phyloP scores from a whole-genome alignment of 2,888 invertebrate species.

The Thereva nobilitata region DNA sequence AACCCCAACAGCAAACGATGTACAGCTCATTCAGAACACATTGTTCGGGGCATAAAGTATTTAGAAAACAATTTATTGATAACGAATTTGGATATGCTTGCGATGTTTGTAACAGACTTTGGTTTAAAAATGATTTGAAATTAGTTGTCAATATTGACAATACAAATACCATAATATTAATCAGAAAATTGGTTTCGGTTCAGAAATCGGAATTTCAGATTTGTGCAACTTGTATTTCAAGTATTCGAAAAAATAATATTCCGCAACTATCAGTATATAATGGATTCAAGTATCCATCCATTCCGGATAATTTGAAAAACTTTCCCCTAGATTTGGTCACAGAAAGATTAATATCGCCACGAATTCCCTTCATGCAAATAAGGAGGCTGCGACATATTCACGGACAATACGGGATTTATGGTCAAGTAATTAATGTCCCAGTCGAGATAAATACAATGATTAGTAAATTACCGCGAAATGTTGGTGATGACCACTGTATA shows the following conservation, averaged over 20 bases:
- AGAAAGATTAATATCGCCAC: constrained; percentile 35
- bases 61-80: no score
- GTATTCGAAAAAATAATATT: not conserved
- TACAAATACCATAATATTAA: no score
- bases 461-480: constrained; percentile 47
- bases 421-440: constrained; percentile 55
- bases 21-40: no score
- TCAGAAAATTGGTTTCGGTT: no score
- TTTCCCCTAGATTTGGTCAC: constrained; percentile 43
- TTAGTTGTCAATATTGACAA: no score
- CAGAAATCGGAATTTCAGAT: no score
- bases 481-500: constrained; percentile 32
- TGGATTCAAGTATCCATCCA: not conserved
- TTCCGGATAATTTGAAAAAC: constrained; percentile 39
- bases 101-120: no score
- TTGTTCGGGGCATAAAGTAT: no score
- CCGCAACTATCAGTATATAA: not conserved
- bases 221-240: not conserved
- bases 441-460: constrained; percentile 51
- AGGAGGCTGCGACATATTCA: constrained; percentile 38
- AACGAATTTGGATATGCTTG: no score
- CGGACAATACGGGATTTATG: constrained; percentile 49
- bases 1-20: no score
- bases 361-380: constrained; percentile 40
- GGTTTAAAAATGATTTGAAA: no score